These are phyloP conservation scores for Sitta carolinensis DNA, from an alignment of 2,797 vertebrate species.

Conservation along the genomic window DNA sequence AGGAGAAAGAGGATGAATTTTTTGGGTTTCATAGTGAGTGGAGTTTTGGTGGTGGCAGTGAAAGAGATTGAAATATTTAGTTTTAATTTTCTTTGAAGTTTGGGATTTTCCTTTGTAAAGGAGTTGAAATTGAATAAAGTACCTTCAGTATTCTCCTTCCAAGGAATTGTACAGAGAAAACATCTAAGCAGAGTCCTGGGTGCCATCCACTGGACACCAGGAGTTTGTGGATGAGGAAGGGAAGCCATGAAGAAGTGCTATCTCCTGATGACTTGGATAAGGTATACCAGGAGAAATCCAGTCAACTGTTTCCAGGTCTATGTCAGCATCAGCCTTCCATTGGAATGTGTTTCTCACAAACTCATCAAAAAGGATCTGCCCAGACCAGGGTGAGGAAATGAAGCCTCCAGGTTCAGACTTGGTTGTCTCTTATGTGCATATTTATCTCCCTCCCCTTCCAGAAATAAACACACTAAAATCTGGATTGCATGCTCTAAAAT, in stretches of 20 bases:
- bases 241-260: background rate
- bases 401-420: background rate
- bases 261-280: background rate
- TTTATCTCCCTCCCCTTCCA: background rate
- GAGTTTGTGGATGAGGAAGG: background rate
- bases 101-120: background rate
- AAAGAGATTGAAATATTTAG: background rate
- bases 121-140: background rate
- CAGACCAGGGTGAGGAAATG: background rate
- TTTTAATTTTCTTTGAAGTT: background rate
- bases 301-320: background rate
- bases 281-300: background rate
- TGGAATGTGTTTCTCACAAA: background rate
- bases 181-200: background rate
- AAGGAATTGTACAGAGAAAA: background rate
- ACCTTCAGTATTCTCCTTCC: background rate
- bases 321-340: background rate
- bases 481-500: background rate
- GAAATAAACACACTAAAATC: background rate
- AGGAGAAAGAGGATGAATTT: background rate
- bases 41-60: background rate
- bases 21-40: background rate
- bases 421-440: background rate
- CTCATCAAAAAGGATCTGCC: background rate
- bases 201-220: background rate